A percentile compares a stretch with the other conserved stretches of the same genome.
Evolutionary conservation across 2,888 invertebrate species (phyloP).

Genomic region (Chrysolina oricalcia): DNA sequence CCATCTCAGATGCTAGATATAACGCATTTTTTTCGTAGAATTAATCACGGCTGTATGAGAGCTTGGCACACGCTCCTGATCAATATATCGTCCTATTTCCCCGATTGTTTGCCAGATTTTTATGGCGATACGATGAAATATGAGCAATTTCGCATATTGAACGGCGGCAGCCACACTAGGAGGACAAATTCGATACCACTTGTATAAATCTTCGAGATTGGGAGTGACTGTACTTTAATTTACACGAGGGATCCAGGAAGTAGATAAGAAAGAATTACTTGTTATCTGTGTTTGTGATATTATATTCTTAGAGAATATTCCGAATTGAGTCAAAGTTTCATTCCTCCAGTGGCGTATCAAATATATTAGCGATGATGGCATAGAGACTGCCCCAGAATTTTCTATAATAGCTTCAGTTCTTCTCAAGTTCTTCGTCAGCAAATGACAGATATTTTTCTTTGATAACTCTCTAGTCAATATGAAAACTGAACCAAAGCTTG

Average conservation of each 20-base stretch:
- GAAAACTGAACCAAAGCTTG: too few relatives aligned
- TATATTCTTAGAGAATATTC: background rate
- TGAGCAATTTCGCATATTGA: slow-evolving; percentile 42
- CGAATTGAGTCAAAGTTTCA: background rate
- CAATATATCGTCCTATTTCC: slow-evolving; percentile 13
- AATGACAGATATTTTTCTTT: too few relatives aligned
- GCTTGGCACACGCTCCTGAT: slow-evolving; percentile 3
- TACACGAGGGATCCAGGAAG: background rate
- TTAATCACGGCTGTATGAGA: too few relatives aligned
- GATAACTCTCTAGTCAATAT: too few relatives aligned
- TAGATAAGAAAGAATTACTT: slow-evolving; percentile 10
- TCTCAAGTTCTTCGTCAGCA: too few relatives aligned
- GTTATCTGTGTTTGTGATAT: background rate
- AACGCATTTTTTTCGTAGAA: background rate
- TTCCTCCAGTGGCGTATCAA: background rate
- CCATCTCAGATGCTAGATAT: background rate
- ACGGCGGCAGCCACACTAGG: slow-evolving; percentile 45
- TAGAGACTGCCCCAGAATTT: too few relatives aligned
- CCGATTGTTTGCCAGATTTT: slow-evolving; percentile 9
- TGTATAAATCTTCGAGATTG: slow-evolving; percentile 7
- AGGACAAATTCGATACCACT: slow-evolving; percentile 38
- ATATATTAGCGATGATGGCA: background rate
- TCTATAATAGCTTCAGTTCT: too few relatives aligned
- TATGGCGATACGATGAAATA: slow-evolving; percentile 35
- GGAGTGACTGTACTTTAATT: slow-evolving; percentile 4